Evolutionary conservation across 2,888 invertebrate species (phyloP).

Genomic region (Hyppa rectilinea): DNA sequence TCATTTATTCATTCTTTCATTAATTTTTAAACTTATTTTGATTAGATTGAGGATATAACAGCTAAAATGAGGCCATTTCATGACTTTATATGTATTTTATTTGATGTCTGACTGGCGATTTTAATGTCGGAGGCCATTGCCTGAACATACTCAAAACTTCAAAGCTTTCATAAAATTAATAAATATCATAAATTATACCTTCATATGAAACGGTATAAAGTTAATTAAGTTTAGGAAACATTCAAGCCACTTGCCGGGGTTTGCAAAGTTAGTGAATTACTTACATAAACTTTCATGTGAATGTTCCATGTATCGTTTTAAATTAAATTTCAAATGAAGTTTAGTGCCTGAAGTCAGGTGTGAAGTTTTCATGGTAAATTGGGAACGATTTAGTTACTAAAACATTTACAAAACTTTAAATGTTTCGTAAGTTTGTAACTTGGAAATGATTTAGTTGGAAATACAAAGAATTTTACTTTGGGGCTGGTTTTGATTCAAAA

Average conservation of each 20-base stretch:
- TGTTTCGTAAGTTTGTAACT: not conserved
- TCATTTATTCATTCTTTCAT: no score
- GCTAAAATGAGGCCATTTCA: not conserved
- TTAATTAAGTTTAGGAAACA: conserved; percentile 6
- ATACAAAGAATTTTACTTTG: not conserved
- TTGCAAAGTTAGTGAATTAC: conserved; percentile 20
- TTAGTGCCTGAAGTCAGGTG: conserved; percentile 6
- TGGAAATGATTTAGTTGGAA: not conserved
- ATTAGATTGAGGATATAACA: not conserved
- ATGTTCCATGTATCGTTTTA: conserved; percentile 26
- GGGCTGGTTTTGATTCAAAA: not conserved
- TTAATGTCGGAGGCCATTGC: not conserved
- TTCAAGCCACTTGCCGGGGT: not conserved
- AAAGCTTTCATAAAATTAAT: not conserved
- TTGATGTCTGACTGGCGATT: no score
- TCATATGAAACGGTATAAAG: not conserved
- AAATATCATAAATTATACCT: not conserved
- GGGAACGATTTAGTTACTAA: conserved; percentile 11
- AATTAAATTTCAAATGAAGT: conserved; percentile 43
- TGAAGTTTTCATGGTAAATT: conserved; percentile 19
- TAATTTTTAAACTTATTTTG: no score
- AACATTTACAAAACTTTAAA: conserved; percentile 13
- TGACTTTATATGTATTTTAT: not conserved
- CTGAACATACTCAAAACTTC: not conserved
- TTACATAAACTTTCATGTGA: conserved; percentile 32